These are phyloP conservation scores for Parnassius orleans DNA, from an alignment of 2,888 invertebrate genomes.

Conservation along the genomic window DNA sequence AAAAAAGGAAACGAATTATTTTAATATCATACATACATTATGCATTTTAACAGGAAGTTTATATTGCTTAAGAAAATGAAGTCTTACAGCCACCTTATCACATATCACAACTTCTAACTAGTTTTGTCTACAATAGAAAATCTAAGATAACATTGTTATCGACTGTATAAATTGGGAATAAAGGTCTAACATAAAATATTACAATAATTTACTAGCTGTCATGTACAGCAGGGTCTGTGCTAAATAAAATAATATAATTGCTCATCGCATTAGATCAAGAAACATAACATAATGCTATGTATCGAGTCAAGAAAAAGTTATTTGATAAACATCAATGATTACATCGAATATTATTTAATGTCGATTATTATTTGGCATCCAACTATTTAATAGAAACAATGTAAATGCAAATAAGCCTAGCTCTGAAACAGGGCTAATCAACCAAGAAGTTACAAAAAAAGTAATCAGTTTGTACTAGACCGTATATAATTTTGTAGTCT, in stretches of 20 bases:
- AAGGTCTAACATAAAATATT: slow-evolving; percentile 65
- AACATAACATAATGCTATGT: slow-evolving; percentile 43
- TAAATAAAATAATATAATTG: slow-evolving; percentile 50
- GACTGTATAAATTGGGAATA: slow-evolving; percentile 70
- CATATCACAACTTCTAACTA: slow-evolving; percentile 73
- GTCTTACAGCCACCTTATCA: slow-evolving; percentile 80
- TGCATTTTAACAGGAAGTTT: slow-evolving; percentile 41
- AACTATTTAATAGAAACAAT: slow-evolving; percentile 54
- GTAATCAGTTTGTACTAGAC: neutral
- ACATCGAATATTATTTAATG: slow-evolving; percentile 34
- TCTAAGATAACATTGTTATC: slow-evolving; percentile 71
- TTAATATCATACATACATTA: slow-evolving; percentile 3
- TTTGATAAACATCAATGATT: slow-evolving; percentile 25
- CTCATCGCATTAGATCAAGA: slow-evolving; percentile 54
- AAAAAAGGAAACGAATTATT: slow-evolving; percentile 47
- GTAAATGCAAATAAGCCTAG: slow-evolving; percentile 70
- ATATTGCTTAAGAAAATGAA: slow-evolving; percentile 47
- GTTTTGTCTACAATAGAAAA: slow-evolving; percentile 76
- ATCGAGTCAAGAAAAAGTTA: slow-evolving; percentile 51
- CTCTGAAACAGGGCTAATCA: slow-evolving; percentile 32
- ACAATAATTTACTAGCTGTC: slow-evolving; percentile 51
- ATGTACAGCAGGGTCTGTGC: slow-evolving; percentile 59
- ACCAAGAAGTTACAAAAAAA: neutral
- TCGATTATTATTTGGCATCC: slow-evolving; percentile 69
- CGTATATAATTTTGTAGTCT: no score